A percentile compares a stretch with the other conserved stretches of the same genome.
Conservation (phyloP, 2,888 invertebrate species). For the Ormyrus thymus region DNA sequence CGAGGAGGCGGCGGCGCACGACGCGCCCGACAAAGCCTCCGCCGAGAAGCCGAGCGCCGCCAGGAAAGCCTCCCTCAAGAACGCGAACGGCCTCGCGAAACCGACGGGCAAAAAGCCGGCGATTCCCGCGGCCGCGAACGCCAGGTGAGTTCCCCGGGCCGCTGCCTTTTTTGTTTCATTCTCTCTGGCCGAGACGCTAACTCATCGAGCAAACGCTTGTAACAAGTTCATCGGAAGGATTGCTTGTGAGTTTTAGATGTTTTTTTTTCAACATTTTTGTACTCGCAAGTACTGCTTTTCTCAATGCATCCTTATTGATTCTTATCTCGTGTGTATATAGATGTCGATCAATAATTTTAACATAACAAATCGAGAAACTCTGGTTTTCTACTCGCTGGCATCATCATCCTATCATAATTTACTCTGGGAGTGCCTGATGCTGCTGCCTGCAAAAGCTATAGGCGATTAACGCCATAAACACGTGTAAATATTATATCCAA, state of each 20-base stretch:
- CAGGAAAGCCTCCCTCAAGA: slow-evolving; percentile 70
- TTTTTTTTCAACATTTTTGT: too few relatives aligned
- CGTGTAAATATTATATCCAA: slow-evolving; percentile 12
- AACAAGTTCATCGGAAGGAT: neutral
- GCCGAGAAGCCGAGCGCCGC: slow-evolving; percentile 55
- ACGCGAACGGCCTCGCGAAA: slow-evolving; percentile 60
- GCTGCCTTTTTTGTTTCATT: neutral
- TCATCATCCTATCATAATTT: slow-evolving; percentile 45
- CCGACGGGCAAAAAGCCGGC: slow-evolving; percentile 63
- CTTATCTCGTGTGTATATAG: too few relatives aligned
- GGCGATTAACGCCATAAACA: slow-evolving; percentile 28
- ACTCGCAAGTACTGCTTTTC: too few relatives aligned
- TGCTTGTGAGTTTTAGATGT: too few relatives aligned
- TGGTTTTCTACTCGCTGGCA: slow-evolving; percentile 48
- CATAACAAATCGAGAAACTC: slow-evolving; percentile 32
- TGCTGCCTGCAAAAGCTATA: slow-evolving; percentile 8
- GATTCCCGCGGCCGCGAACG: slow-evolving; percentile 59
- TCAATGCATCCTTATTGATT: too few relatives aligned
- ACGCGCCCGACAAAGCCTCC: slow-evolving; percentile 68
- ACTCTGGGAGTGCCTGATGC: slow-evolving; percentile 8
- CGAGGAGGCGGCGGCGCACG: slow-evolving; percentile 63
- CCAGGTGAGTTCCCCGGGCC: slow-evolving; percentile 64
- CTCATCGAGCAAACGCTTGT: slow-evolving; percentile 1
- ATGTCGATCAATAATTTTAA: slow-evolving; percentile 23
- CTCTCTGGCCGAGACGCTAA: neutral